Evolutionary conservation across 2,797 vertebrate species (phyloP).

Genomic region (Crenuchus spilurus): DNA sequence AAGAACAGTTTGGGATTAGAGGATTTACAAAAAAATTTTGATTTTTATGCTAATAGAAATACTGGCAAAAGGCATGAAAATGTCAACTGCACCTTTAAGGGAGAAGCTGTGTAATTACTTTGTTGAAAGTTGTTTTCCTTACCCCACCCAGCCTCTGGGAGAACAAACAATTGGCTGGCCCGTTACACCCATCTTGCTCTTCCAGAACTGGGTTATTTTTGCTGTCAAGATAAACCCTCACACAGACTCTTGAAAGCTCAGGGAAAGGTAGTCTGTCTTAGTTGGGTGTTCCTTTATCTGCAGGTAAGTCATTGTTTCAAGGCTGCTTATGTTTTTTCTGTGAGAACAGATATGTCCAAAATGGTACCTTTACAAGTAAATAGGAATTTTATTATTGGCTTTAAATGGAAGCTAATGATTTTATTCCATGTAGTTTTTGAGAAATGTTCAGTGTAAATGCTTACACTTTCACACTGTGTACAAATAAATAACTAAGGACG

Average conservation of each 20-base stretch:
- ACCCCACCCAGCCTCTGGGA: constrained; percentile 1
- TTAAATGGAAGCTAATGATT: too few species aligned
- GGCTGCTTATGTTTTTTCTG: too few species aligned
- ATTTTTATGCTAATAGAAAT: not conserved
- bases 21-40: not conserved
- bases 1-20: not conserved
- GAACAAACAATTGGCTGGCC: not conserved
- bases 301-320: constrained; percentile 10
- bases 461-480: too few species aligned
- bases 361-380: not conserved
- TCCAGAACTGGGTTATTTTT: not conserved
- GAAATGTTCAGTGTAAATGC: too few species aligned
- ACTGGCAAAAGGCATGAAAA: not conserved
- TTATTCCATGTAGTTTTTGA: too few species aligned
- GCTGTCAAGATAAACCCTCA: not conserved
- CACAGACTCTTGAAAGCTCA: not conserved
- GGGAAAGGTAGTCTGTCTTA: not conserved
- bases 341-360: not conserved
- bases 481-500: too few species aligned
- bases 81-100: not conserved
- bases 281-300: not conserved
- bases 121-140: not conserved
- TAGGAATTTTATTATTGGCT: not conserved
- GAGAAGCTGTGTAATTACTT: not conserved
- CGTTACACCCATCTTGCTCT: not conserved